phyloP scores from a whole-genome alignment of 2,113 vertebrate species.

The Salvelinus namaycush region DNA sequence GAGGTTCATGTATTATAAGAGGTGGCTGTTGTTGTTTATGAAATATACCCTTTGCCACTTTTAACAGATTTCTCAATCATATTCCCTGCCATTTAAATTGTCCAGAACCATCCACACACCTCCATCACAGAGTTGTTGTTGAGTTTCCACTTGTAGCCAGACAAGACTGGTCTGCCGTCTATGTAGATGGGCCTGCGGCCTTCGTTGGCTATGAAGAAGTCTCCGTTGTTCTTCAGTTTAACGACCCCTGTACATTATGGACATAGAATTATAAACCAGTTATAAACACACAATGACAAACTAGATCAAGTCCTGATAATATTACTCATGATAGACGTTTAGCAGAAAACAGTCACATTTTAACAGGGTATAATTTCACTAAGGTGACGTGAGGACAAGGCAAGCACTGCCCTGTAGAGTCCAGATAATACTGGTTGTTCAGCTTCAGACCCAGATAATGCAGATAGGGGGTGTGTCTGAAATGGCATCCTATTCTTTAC shows the following conservation, averaged over 20 bases:
- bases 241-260: constrained; percentile 80
- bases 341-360: background rate
- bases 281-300: background rate
- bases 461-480: background rate
- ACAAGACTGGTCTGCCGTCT: constrained; percentile 89
- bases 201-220: constrained; percentile 95
- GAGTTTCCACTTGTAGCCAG: constrained; percentile 93
- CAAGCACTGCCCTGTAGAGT: background rate
- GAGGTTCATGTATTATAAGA: too few species aligned
- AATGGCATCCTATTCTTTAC: too few species aligned
- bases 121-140: constrained; percentile 96
- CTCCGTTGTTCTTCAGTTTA: constrained; percentile 93
- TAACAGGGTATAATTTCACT: background rate
- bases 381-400: background rate
- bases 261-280: background rate
- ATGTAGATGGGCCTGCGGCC: constrained; percentile 92
- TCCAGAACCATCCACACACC: constrained; percentile 63
- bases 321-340: background rate
- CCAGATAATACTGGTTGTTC: background rate
- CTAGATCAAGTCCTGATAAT: background rate
- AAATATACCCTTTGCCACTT: too few species aligned
- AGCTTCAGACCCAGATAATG: background rate
- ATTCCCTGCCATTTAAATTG: too few species aligned
- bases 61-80: too few species aligned
- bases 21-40: too few species aligned